Conservation (phyloP, 2,888 invertebrate species). For the Tricholauxania praeusta region DNA sequence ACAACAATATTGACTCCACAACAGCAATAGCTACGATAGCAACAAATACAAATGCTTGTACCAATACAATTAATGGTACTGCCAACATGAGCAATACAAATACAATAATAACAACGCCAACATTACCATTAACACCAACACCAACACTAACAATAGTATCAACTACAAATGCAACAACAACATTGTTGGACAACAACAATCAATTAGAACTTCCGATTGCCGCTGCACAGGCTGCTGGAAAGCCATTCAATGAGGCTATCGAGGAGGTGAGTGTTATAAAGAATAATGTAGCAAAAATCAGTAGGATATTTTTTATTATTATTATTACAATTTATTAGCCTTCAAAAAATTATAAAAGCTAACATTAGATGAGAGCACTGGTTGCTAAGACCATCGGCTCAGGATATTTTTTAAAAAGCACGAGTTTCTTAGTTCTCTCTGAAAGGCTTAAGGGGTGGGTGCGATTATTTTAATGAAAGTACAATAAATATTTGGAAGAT, state of each 20-base stretch:
- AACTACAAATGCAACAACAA: slow-evolving; percentile 48
- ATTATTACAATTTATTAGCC: too few relatives aligned
- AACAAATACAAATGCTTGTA: slow-evolving; percentile 27
- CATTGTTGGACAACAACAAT: slow-evolving; percentile 32
- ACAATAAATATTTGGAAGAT: too few relatives aligned
- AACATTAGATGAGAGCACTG: too few relatives aligned
- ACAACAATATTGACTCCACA: slow-evolving; percentile 42
- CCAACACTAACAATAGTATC: slow-evolving; percentile 42
- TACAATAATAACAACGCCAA: slow-evolving; percentile 58
- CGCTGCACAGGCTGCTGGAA: slow-evolving; percentile 66
- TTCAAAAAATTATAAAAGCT: too few relatives aligned
- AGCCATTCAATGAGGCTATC: slow-evolving; percentile 66
- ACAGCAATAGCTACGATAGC: slow-evolving; percentile 46
- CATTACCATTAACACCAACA: slow-evolving; percentile 56
- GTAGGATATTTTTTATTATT: too few relatives aligned
- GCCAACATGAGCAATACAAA: slow-evolving; percentile 56
- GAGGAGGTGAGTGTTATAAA: slow-evolving; percentile 67
- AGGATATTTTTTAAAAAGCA: too few relatives aligned
- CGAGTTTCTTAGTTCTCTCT: too few relatives aligned
- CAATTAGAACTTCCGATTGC: slow-evolving; percentile 63
- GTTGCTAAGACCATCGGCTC: too few relatives aligned
- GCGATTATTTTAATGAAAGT: too few relatives aligned
- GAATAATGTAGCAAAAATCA: too few relatives aligned
- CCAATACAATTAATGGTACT: slow-evolving; percentile 54
- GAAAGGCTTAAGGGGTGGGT: too few relatives aligned